Base-by-base conservation (phyloP, 2,888 invertebrate genomes). In the Troilus luridus region DNA sequence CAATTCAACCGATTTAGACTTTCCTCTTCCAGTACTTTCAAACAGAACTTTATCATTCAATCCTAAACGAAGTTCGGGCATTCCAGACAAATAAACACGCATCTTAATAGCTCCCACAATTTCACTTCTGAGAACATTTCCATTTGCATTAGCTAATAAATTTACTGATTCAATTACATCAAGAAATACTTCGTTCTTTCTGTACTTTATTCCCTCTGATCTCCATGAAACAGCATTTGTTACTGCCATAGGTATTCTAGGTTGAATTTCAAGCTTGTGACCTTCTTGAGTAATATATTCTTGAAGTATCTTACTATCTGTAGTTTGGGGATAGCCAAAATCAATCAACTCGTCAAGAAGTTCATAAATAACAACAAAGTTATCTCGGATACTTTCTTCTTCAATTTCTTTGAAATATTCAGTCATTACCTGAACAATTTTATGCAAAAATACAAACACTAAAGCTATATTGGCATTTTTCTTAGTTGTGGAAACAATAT, bases 191-290 rank as follows among this genome's bases (percentile, higher is more conserved):
- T 96, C 96, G 94, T 96, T 96, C 93, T 96, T 96, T 89, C 96
- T 94, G 93, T 96, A 96, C 93, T 96, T 96, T 92, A 96, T 95
- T 12, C 96, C 96, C 93, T 96, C 96, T 2, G 96, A 95, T 92
- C 96, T 94, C 96, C 96, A 96, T 0, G 96, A 96, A 24, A 96
- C 96, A n/a, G 96, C 96, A 94, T 96, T 96, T 10, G 96, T 96
- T 9, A 96, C 96, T 56, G 96, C 96, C 95, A 96, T 95, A 0
- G 96, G 96, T 27, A 96, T 96, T 77, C 96, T 94, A 0, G 96
- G 96, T 64, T 96, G 95, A 67, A 96, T 94, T 93, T 96, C 96
- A 90, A 96, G 94, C 93, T 96, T 96, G 93, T 96, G 96, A 72
- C 96, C 96, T 94, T 96, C 96, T 93, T 96, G 96, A 0, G 96